Conservation (phyloP, 2,113 vertebrate genomes). For the Bettongia penicillata region DNA sequence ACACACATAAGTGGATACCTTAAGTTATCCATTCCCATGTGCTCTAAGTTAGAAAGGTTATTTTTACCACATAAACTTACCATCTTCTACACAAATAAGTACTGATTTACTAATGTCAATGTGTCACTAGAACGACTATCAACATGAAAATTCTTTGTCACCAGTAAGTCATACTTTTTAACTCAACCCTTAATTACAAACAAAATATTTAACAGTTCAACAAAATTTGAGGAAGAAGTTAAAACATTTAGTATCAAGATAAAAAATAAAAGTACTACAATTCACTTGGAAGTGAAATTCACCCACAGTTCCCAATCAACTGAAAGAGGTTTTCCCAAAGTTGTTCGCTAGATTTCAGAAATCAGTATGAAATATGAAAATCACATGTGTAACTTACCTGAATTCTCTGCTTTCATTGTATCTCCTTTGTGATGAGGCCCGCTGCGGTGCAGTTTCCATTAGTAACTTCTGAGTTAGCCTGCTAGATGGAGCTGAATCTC, state of each 20-base stretch:
- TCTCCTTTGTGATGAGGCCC: constrained; percentile 84
- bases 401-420: constrained; percentile 92
- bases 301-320: background rate
- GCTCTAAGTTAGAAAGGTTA: background rate
- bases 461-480: constrained; percentile 92
- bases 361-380: background rate
- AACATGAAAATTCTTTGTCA: background rate
- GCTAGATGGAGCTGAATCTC: constrained; percentile 85
- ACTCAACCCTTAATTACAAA: background rate
- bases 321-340: background rate
- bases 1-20: background rate
- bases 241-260: background rate
- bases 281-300: background rate
- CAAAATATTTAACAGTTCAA: background rate
- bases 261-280: background rate
- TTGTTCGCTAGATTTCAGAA: constrained; percentile 20
- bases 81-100: background rate
- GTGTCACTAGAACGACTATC: background rate
- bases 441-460: constrained; percentile 89
- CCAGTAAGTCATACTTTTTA: background rate
- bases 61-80: background rate
- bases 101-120: background rate
- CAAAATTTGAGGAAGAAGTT: background rate
- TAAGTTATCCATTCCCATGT: background rate
- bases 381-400: constrained; percentile 86